A percentile compares a stretch with the other conserved stretches of the same genome.
Evolutionary conservation across 2,113 vertebrate species (phyloP).

Genomic region (Calidris pygmaea): DNA sequence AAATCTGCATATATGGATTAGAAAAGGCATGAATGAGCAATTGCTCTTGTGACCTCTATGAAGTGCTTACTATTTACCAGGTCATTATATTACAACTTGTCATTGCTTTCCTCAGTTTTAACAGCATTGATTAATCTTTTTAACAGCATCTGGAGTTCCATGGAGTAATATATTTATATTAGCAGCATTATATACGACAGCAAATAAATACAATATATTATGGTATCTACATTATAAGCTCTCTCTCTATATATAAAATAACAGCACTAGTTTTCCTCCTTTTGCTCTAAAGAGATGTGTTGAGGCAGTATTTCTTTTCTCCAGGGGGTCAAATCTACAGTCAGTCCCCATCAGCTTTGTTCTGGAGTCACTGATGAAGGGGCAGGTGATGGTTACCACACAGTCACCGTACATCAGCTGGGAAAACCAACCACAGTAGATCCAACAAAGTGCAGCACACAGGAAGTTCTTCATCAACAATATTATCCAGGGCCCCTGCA

Average conservation of each 20-base stretch:
- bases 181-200: conserved; percentile 31
- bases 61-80: conserved; percentile 26
- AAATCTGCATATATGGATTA: conserved; percentile 57
- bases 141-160: conserved; percentile 6
- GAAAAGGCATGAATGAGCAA: conserved; percentile 38
- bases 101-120: conserved; percentile 21
- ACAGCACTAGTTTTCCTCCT: neutral
- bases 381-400: neutral
- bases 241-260: neutral
- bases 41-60: conserved; percentile 21
- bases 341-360: neutral
- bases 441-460: neutral
- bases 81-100: conserved; percentile 31
- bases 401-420: neutral
- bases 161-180: conserved; percentile 46
- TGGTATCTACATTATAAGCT: neutral
- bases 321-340: neutral
- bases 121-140: conserved; percentile 12
- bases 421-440: neutral
- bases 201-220: conserved; percentile 20
- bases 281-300: neutral
- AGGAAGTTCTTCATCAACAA: neutral
- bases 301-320: neutral
- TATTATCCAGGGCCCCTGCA: neutral
- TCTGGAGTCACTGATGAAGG: neutral